phyloP scores from a whole-genome alignment of 2,797 vertebrate genomes.

The Clangula hyemalis region DNA sequence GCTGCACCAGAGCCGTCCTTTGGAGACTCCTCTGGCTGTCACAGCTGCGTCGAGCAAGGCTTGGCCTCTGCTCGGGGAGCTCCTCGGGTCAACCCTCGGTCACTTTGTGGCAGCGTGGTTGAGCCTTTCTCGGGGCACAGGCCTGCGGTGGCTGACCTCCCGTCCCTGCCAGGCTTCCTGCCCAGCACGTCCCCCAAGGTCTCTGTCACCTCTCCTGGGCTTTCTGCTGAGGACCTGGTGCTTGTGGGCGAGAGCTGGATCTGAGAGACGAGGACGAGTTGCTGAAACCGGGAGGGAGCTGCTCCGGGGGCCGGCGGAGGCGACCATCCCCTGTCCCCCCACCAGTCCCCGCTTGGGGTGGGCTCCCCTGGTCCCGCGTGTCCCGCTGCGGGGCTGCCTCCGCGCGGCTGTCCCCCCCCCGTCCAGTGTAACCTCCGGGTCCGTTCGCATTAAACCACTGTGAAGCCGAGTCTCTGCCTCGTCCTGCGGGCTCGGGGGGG shows the following conservation, averaged over 20 bases:
- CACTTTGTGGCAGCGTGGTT: not conserved
- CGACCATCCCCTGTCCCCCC: not conserved
- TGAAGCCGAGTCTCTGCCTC: constrained; percentile 70
- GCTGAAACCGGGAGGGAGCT: not conserved
- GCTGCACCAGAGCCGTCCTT: not conserved
- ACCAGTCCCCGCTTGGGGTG: not conserved
- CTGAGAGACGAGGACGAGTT: not conserved
- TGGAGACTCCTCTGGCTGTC: not conserved
- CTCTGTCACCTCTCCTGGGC: not conserved
- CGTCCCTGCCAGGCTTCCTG: not conserved
- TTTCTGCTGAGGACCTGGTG: not conserved
- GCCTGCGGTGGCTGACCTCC: not conserved
- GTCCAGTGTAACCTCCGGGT: constrained; percentile 77
- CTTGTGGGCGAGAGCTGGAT: not conserved
- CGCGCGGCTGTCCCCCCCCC: constrained; percentile 56
- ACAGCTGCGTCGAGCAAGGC: not conserved
- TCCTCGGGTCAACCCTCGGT: not conserved
- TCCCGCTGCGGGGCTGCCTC: constrained; percentile 68
- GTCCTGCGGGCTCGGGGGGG: not conserved
- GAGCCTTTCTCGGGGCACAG: not conserved
- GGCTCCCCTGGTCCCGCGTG: constrained; percentile 61
- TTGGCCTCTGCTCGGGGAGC: not conserved
- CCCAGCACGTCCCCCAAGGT: not conserved
- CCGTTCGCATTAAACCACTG: constrained; percentile 83
- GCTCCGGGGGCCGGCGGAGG: not conserved